Conservation (phyloP, 2,888 invertebrate genomes). For the Drosophila paramelanica region DNA sequence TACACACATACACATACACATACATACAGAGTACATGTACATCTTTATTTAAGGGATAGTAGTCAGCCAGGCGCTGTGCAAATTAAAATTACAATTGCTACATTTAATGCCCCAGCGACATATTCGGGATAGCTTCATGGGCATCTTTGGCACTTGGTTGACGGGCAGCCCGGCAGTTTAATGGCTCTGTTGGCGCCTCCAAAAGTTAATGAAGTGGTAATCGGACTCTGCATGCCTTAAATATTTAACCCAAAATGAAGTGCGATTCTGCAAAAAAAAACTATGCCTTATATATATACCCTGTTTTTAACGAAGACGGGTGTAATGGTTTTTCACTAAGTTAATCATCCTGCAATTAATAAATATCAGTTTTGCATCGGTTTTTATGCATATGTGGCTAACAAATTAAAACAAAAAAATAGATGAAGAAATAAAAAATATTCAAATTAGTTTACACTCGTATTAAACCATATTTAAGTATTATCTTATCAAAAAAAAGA, state of each 20-base stretch:
- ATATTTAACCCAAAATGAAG: constrained; percentile 1
- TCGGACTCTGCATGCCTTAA: background rate
- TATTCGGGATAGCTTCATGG: background rate
- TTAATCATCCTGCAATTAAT: background rate
- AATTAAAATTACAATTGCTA: constrained; percentile 6
- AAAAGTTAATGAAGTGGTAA: constrained; percentile 29
- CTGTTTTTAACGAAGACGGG: too few species aligned
- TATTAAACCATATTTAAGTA: too few species aligned
- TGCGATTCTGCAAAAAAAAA: too few species aligned
- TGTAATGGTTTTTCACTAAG: too few species aligned
- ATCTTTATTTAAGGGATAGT: background rate
- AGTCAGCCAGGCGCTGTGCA: background rate
- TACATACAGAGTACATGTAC: background rate
- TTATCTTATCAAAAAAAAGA: too few species aligned
- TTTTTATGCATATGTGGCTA: too few species aligned
- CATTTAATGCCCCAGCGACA: constrained; percentile 11
- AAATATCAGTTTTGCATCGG: background rate
- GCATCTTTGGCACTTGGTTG: constrained; percentile 1
- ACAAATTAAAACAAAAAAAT: too few species aligned
- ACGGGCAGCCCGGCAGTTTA: constrained; percentile 18
- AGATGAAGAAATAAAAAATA: too few species aligned
- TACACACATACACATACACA: background rate
- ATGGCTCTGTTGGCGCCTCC: constrained; percentile 38
- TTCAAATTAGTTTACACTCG: too few species aligned
- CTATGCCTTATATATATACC: background rate